phyloP scores from a whole-genome alignment of 2,888 invertebrate genomes.

The Eupithecia tripunctaria region DNA sequence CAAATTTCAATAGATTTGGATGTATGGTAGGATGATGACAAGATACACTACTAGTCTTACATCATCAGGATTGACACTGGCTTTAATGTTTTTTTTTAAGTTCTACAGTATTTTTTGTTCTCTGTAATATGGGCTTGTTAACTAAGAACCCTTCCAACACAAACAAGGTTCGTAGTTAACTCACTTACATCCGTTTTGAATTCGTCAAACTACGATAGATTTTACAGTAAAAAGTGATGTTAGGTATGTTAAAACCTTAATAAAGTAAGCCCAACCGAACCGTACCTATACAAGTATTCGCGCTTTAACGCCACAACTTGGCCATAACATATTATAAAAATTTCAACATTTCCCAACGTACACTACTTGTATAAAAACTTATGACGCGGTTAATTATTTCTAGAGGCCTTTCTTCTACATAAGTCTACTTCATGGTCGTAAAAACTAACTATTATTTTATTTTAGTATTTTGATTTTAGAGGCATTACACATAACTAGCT shows the following conservation, averaged over 20 bases:
- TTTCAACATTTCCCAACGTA: constrained; percentile 10
- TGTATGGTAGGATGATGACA: too few relatives aligned
- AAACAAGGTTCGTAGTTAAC: too few relatives aligned
- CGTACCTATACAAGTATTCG: neutral
- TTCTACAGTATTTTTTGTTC: neutral
- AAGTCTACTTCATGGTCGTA: neutral
- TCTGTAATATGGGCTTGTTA: too few relatives aligned
- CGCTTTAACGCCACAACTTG: constrained; percentile 13
- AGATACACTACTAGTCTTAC: too few relatives aligned
- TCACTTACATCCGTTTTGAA: too few relatives aligned
- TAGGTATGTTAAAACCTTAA: neutral
- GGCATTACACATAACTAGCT: too few relatives aligned
- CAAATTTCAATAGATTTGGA: too few relatives aligned
- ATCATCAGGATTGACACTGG: neutral
- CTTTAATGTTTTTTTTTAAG: neutral
- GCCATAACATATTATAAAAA: too few relatives aligned
- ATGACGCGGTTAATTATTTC: constrained; percentile 11
- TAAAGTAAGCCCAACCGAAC: neutral
- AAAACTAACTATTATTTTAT: neutral
- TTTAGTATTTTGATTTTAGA: neutral
- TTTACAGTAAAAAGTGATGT: neutral
- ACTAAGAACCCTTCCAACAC: too few relatives aligned
- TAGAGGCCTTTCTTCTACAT: neutral
- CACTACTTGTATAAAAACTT: constrained; percentile 8
- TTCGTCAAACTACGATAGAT: too few relatives aligned